Conservation (phyloP, 2,113 vertebrate genomes). For the Speoplatyrhinus poulsoni region DNA sequence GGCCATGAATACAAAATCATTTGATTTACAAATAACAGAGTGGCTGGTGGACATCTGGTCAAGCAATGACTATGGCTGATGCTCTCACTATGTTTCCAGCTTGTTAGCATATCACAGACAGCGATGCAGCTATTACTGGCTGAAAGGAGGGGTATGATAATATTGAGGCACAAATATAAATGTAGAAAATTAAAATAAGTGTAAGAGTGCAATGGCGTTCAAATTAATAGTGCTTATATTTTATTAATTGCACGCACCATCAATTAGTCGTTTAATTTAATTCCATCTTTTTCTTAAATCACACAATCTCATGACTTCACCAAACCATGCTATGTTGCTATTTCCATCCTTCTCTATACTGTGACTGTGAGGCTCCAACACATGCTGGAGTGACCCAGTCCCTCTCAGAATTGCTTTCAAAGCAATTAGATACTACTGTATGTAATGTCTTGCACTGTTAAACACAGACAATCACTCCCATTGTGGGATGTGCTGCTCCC, state of each 20-base stretch:
- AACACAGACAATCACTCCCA: constrained; percentile 39
- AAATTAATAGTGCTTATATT: no score
- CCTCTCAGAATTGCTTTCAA: constrained; percentile 21
- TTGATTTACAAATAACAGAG: constrained; percentile 50
- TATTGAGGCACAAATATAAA: neutral
- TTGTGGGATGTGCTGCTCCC: constrained; percentile 23
- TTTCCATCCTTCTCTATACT: no score
- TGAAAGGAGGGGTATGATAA: neutral
- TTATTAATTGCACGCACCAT: no score
- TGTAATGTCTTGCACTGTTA: constrained; percentile 12
- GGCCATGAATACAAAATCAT: constrained; percentile 62
- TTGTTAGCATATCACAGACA: constrained; percentile 66
- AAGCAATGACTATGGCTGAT: constrained; percentile 28
- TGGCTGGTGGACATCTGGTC: constrained; percentile 62
- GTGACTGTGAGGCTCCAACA: no score
- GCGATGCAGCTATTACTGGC: constrained; percentile 14
- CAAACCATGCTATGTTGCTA: no score
- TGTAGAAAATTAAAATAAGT: neutral
- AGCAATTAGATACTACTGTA: constrained; percentile 11
- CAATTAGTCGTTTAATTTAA: no score
- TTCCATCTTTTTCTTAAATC: no score
- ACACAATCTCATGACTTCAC: no score
- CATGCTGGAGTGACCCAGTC: no score
- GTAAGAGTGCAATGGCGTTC: neutral
- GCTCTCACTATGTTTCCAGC: constrained; percentile 34